phyloP scores from a whole-genome alignment of 2,113 vertebrate species.

The Axis porcinus region DNA sequence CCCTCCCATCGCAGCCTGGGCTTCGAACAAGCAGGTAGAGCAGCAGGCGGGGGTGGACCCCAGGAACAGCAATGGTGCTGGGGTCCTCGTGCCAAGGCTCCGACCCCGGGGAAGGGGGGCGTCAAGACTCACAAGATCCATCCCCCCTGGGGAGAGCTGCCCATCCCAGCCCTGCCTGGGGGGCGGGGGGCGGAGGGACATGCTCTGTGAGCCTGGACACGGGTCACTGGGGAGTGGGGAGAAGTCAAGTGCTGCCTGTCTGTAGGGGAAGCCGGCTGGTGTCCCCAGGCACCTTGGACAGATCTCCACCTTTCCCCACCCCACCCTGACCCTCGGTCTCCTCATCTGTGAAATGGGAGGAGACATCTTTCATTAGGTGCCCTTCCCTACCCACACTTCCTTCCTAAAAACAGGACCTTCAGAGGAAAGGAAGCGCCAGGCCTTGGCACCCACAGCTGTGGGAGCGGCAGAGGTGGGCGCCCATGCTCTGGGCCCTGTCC shows the following conservation, averaged over 20 bases:
- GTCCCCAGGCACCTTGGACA: neutral
- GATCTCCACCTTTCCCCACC: neutral
- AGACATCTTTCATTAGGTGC: neutral
- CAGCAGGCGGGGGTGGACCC: neutral
- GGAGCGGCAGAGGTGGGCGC: accelerated
- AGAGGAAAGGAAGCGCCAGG: neutral
- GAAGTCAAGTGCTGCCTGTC: neutral
- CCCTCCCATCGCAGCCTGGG: neutral
- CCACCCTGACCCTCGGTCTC: neutral
- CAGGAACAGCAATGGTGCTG: neutral
- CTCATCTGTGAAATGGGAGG: neutral
- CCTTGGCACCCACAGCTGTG: neutral
- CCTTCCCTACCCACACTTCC: neutral
- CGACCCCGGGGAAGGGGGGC: accelerated
- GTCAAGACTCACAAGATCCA: neutral
- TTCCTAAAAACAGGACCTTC: neutral
- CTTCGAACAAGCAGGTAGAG: accelerated
- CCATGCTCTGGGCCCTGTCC: neutral
- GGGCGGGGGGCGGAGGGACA: neutral
- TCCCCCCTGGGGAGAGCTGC: accelerated
- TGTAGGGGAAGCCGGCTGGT: accelerated
- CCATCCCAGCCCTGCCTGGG: accelerated
- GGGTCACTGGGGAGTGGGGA: accelerated
- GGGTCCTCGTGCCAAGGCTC: neutral
- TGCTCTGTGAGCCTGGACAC: neutral